A percentile compares a stretch with the other conserved stretches of the same genome.
phyloP scores from a whole-genome alignment of 2,113 vertebrate genomes.

The Ageneiosus marmoratus region DNA sequence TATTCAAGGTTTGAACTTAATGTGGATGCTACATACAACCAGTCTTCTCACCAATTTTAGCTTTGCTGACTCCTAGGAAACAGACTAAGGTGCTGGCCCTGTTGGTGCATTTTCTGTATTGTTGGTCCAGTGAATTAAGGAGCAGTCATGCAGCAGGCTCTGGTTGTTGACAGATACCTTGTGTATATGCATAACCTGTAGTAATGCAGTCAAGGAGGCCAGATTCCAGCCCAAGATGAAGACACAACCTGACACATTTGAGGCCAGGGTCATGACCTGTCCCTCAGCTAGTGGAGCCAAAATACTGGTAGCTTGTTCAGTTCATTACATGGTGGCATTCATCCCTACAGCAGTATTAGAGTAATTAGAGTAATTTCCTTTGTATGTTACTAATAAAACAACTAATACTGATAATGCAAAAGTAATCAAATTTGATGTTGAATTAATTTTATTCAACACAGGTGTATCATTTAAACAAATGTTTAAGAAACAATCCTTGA shows the following conservation, averaged over 20 bases:
- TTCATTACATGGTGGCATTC: constrained; percentile 73
- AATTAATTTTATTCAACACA: too few species aligned
- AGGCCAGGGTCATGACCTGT: constrained; percentile 77
- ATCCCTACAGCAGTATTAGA: constrained; percentile 64
- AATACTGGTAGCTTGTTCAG: constrained; percentile 78
- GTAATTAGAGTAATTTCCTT: not conserved
- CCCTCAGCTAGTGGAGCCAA: constrained; percentile 76
- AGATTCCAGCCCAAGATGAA: constrained; percentile 82
- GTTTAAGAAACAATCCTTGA: too few species aligned
- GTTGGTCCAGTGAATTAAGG: constrained; percentile 82
- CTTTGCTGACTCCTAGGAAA: constrained; percentile 80
- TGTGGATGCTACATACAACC: not conserved
- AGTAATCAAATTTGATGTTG: too few species aligned
- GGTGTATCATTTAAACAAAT: too few species aligned
- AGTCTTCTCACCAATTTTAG: constrained; percentile 71
- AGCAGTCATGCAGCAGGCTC: constrained; percentile 74
- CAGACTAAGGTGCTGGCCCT: constrained; percentile 70
- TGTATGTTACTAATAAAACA: not conserved
- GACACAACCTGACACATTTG: constrained; percentile 75
- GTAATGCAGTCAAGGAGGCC: constrained; percentile 81
- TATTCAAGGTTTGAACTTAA: not conserved
- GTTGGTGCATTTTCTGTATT: constrained; percentile 75
- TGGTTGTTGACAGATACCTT: constrained; percentile 77
- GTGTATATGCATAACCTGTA: constrained; percentile 76
- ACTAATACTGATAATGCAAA: not conserved